Evolutionary conservation across 2,113 vertebrate species (phyloP).

Genomic region (Protobothrops mucrosquamatus): DNA sequence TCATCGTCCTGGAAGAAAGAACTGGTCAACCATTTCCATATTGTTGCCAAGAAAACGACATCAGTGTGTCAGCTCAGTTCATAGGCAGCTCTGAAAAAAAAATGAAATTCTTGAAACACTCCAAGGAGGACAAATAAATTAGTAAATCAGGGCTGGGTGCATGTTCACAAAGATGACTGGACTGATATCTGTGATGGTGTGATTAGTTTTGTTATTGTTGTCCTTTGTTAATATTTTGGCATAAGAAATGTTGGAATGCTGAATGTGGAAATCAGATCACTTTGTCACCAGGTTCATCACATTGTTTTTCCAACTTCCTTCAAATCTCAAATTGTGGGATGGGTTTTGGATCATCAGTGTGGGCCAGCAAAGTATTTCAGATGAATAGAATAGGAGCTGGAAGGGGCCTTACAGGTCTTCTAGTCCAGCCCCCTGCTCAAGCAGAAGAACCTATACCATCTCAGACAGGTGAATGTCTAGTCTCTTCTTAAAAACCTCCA

Average conservation of each 20-base stretch:
- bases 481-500: too few relatives aligned
- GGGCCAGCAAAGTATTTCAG: neutral
- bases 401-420: too few relatives aligned
- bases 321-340: neutral
- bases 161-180: neutral
- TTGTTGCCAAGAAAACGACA: neutral
- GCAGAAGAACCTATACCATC: too few relatives aligned
- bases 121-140: neutral
- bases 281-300: neutral
- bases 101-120: neutral
- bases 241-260: neutral
- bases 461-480: too few relatives aligned
- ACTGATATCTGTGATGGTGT: neutral
- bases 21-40: neutral
- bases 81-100: neutral
- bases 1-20: neutral
- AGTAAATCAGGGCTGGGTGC: neutral
- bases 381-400: too few relatives aligned
- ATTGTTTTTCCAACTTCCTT: neutral
- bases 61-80: neutral
- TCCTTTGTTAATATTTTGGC: too few relatives aligned
- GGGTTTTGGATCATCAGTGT: neutral
- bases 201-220: neutral
- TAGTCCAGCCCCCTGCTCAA: too few relatives aligned
- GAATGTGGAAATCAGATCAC: neutral